Percentiles rank a stretch among this genome's conserved stretches.
Evolutionary conservation across 2,113 vertebrate species (phyloP).

Genomic region (Ardeotis arabs): DNA sequence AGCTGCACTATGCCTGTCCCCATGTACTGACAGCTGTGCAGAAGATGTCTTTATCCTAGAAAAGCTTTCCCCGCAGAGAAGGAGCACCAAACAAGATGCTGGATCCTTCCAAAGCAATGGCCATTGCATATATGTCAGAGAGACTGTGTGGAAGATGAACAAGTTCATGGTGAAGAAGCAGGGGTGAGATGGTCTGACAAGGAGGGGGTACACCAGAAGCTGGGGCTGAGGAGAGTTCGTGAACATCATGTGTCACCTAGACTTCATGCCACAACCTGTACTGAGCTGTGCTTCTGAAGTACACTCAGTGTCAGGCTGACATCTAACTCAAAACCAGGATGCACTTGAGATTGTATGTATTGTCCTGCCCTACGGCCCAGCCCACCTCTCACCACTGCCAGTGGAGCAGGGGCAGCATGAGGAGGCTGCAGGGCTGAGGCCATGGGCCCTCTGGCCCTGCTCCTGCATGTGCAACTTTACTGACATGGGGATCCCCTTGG

Average conservation of each 20-base stretch:
- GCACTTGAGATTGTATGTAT: background rate
- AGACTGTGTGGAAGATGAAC: background rate
- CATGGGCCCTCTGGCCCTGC: background rate
- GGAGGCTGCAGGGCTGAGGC: fast-evolving
- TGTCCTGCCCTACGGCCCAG: background rate
- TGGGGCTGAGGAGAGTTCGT: background rate
- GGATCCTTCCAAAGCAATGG: background rate
- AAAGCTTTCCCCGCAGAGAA: background rate
- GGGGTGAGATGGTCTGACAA: background rate
- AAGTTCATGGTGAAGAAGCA: fast-evolving
- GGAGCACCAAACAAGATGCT: background rate
- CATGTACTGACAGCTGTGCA: background rate
- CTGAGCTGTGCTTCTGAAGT: background rate
- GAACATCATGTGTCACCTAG: background rate
- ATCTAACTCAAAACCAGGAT: background rate
- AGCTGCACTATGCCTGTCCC: background rate
- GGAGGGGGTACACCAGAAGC: background rate
- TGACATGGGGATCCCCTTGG: background rate
- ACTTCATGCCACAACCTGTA: background rate
- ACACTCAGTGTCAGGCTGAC: fast-evolving
- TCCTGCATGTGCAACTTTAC: background rate
- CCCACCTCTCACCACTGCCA: fast-evolving
- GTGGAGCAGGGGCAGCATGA: background rate
- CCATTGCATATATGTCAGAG: background rate
- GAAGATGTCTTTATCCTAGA: background rate